Base-by-base conservation (phyloP, 1,140 invertebrate genomes). In the Eulimnadia texana region DNA sequence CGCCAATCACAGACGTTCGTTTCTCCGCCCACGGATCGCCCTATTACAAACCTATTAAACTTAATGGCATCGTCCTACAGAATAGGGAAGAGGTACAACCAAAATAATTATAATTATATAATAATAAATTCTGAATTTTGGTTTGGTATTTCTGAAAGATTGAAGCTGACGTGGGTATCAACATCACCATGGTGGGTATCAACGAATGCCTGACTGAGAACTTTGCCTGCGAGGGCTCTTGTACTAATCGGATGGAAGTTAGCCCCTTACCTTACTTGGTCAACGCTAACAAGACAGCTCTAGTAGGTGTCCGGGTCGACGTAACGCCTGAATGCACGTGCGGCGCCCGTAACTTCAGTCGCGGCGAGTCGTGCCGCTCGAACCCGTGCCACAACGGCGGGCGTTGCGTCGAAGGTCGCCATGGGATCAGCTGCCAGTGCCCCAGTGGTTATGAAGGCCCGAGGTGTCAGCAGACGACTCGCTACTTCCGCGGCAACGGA, bases 111-210 rank as follows among this genome's bases (percentile, higher is more conserved):
- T 22, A 6, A 13, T 47, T 60, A 3, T 16, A 49, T 62, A 50
- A 67, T 51, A n/a, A 50, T 25, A 47, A 28, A 51, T 11, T 63
- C 16, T 3, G 51, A 16, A 56, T 23, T 54, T 65, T 59, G 10
- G 13, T 28, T 28, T 13, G 19, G n/a, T 27, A 16, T 59, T 64
- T 64, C 28, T 56, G 50, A 28, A 62, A 86, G 82, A 95, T 98
- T 72, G 92, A 96, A 76, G 81, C 83, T 66, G 85, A 88, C 64
- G 86, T 96, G 9, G 93, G 92, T 25, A 90, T 97, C 53, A 93
- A 93, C 68, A 94, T 98, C 49, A 92, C 89, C 2, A 95, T 97
- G 92, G 91, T 97, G 2, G 92, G 91, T 60, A 97, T 98, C 65
- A 93, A 98, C 68, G 92, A 97, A 75, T 98, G 95, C 73, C 76